Percentiles rank a stretch among this genome's conserved stretches.
phyloP scores from a whole-genome alignment of 2,888 invertebrate species.

The Eupithecia vulgata region DNA sequence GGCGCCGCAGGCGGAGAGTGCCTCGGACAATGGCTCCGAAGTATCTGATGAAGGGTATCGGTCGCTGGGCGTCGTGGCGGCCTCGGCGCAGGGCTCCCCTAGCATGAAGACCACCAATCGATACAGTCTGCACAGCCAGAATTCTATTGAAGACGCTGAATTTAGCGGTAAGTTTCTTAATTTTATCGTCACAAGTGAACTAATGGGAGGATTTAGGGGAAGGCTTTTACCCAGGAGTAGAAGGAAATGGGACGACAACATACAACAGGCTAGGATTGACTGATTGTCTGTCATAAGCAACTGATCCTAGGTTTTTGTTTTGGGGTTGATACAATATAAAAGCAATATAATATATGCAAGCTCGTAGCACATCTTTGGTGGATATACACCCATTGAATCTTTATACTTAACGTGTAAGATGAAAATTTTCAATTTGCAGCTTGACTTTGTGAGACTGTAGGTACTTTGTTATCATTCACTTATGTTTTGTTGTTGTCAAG shows the following conservation, averaged over 20 bases:
- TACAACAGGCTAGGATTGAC: background rate
- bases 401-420: background rate
- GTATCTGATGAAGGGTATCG: constrained; percentile 94
- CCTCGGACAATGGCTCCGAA: constrained; percentile 92
- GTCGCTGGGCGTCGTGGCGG: constrained; percentile 88
- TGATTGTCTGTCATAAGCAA: background rate
- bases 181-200: background rate
- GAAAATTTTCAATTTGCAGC: background rate
- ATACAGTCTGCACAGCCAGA: constrained; percentile 88
- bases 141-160: constrained; percentile 89
- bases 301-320: background rate
- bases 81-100: constrained; percentile 79
- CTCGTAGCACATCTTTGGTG: background rate
- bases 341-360: background rate
- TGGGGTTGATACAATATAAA: background rate
- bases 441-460: background rate
- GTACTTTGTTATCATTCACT: too few species aligned
- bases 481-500: background rate
- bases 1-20: constrained; percentile 83
- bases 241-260: background rate
- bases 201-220: background rate
- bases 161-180: constrained; percentile 83
- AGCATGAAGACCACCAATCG: constrained; percentile 84
- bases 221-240: background rate
- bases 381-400: background rate